These are phyloP conservation scores for Acyrthosiphon pisum DNA, from an alignment of 1,140 invertebrate genomes.

Conservation along the genomic window DNA sequence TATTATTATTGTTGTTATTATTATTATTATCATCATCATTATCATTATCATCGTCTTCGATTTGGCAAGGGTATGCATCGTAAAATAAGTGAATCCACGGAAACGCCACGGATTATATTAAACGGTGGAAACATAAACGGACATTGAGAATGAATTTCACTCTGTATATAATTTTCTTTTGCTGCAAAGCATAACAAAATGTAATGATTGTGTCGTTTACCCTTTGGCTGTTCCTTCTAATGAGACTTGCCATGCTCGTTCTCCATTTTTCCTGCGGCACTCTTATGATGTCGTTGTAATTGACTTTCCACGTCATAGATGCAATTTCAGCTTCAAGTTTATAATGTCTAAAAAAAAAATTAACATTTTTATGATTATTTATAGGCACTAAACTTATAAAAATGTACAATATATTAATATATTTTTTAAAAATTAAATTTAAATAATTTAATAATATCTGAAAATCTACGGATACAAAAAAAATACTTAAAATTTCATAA, in stretches of 20 bases:
- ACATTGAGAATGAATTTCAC: background rate
- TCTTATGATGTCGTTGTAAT: constrained; percentile 78
- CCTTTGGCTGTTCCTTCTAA: constrained; percentile 72
- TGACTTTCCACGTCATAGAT: constrained; percentile 94
- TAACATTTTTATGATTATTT: background rate
- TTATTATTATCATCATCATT: too few species aligned
- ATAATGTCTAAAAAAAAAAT: constrained; percentile 76
- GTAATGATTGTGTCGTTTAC: constrained; percentile 64
- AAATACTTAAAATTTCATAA: too few species aligned
- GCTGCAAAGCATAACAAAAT: background rate
- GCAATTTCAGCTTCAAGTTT: constrained; percentile 92
- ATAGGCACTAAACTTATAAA: background rate
- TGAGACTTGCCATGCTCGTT: constrained; percentile 71
- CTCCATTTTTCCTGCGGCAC: constrained; percentile 64
- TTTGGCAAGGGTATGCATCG: background rate
- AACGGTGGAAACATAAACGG: background rate
- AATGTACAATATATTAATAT: background rate
- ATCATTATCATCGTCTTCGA: background rate
- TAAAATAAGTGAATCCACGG: background rate
- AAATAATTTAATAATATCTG: too few species aligned
- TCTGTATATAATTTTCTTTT: constrained; percentile 6
- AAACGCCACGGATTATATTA: background rate
- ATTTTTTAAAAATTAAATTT: too few species aligned
- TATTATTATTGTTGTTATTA: background rate
- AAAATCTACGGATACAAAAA: too few species aligned